Evolutionary conservation across 1,140 invertebrate genomes (phyloP), one percentile per base, ranked within the genome.

Genomic region (Drosophila lini): DNA sequence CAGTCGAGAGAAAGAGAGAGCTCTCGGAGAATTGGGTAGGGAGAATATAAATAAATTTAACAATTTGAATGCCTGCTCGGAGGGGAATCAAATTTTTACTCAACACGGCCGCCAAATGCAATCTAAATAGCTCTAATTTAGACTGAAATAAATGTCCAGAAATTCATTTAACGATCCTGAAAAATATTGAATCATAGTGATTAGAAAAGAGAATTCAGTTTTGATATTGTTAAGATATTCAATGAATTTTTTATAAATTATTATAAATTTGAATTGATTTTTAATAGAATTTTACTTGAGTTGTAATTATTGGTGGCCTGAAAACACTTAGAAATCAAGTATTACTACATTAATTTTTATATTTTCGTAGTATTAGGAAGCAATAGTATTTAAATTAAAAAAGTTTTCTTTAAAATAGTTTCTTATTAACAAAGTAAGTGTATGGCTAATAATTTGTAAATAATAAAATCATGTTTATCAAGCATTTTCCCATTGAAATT

Each of bases 91-190:
- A 31, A 36, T 42, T 42, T 63, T 22, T 19, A 36, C n/a, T 19
- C 11, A 31, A 44, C 32, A 53, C 25, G n/a, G 16, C 45, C 15
- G 32, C 31, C 48, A 38, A 70, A 58, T 71, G 52, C 65, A 71
- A 45, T 38, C 53, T 8, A 31, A 42, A 61, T 42, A 41, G 48
- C 42, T 45, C 11, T 3, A 10, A 16, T 45, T 68, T 70, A 34
- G 15, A 68, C 45, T 31, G 19, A 55, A 38, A 45, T 56, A 32
- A 70, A 57, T 63, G 19, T 42, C 31, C 15, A 57, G 7, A 55
- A 41, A 22, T 22, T 38, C 9, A 31, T 55, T 55, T n/a, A 56
- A 22, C 11, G 8, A 15, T 48, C 31, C 5, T 42, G 0, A n/a
- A 40, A 22, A 41, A n/a, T 13, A 41, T 59, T 3, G 3, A n/a